A percentile compares a stretch with the other conserved stretches of the same genome.
phyloP scores from a whole-genome alignment of 2,113 vertebrate species.

The Panthera leo region DNA sequence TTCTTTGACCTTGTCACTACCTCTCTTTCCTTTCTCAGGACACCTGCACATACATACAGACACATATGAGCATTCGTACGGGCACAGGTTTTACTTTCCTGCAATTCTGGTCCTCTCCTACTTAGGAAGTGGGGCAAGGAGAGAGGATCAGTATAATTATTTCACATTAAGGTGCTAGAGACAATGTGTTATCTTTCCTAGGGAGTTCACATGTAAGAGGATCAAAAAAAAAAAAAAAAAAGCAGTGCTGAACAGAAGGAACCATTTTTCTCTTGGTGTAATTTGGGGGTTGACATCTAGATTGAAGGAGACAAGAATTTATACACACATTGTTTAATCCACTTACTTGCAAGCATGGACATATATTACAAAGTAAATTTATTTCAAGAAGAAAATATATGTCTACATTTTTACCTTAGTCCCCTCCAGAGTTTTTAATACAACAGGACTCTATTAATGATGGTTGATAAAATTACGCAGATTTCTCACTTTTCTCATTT shows the following conservation, averaged over 20 bases:
- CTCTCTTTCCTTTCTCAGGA: neutral
- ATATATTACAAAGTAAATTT: neutral
- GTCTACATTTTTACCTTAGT: neutral
- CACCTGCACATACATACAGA: too few species aligned
- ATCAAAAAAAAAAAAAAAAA: constrained; percentile 19
- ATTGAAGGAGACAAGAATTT: neutral
- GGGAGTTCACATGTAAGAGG: neutral
- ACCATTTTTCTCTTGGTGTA: neutral
- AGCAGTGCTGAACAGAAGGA: neutral
- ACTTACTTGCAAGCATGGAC: neutral
- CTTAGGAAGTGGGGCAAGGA: neutral
- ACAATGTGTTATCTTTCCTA: neutral
- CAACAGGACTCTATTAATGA: neutral
- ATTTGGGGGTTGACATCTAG: neutral
- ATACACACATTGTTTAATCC: neutral
- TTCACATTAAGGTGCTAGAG: neutral
- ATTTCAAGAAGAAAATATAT: neutral
- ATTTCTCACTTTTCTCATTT: neutral
- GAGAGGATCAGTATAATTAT: neutral
- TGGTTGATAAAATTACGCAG: neutral
- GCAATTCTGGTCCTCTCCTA: neutral
- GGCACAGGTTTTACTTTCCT: neutral
- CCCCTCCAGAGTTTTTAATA: neutral
- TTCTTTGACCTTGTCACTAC: neutral
- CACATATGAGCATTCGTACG: too few species aligned